These are phyloP conservation scores for Polyergus mexicanus DNA, from an alignment of 1,140 invertebrate species.

Conservation along the genomic window DNA sequence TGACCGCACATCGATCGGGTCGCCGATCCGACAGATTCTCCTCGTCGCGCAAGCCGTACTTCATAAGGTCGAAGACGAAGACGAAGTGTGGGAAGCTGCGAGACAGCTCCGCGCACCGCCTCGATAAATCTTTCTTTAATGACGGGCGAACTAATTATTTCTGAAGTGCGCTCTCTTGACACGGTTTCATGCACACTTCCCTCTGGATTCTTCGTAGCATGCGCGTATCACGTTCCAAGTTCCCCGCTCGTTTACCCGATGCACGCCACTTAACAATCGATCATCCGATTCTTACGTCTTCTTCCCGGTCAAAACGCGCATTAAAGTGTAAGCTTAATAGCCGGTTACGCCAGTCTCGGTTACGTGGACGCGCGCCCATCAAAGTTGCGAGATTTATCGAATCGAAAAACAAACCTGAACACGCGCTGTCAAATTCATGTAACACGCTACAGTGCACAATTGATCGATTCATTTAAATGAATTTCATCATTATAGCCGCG, in stretches of 20 bases:
- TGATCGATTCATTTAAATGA: neutral
- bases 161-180: constrained; percentile 61
- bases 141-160: constrained; percentile 71
- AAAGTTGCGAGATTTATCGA: constrained; percentile 46
- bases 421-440: neutral
- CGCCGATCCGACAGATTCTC: constrained; percentile 29
- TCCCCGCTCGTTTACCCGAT: constrained; percentile 33
- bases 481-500: neutral
- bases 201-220: neutral
- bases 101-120: neutral
- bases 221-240: constrained; percentile 42
- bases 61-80: constrained; percentile 31
- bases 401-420: neutral
- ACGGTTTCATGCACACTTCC: constrained; percentile 48
- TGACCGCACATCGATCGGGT: constrained; percentile 54
- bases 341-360: constrained; percentile 41
- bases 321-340: constrained; percentile 68
- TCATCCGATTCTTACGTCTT: constrained; percentile 65
- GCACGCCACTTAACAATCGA: constrained; percentile 69
- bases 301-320: constrained; percentile 45
- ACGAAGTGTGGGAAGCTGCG: constrained; percentile 13
- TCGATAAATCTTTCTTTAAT: constrained; percentile 70
- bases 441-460: neutral
- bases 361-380: neutral
- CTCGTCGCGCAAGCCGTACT: constrained; percentile 12